Conservation (phyloP, 2,888 invertebrate genomes). For the Dicranocentrus wangi region DNA sequence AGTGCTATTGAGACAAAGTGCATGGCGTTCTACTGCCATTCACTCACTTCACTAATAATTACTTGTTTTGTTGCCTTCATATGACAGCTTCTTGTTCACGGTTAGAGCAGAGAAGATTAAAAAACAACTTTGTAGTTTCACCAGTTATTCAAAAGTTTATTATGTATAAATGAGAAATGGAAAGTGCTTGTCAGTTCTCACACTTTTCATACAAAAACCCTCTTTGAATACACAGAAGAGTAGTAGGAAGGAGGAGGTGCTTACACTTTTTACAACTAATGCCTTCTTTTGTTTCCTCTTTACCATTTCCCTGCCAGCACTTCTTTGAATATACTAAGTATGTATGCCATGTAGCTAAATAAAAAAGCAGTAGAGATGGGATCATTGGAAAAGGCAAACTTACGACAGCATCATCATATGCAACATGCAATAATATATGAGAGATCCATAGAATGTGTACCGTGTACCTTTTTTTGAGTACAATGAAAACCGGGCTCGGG, state of each 20-base stretch:
- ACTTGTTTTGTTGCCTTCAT: conserved; percentile 59
- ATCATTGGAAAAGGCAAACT: conserved; percentile 32
- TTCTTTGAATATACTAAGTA: no score
- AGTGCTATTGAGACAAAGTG: conserved; percentile 57
- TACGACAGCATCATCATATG: no score
- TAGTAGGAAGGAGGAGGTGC: conserved; percentile 13
- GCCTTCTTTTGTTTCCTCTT: conserved; percentile 23
- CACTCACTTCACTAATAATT: conserved; percentile 64
- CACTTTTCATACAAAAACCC: conserved; percentile 49
- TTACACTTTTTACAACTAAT: conserved; percentile 34
- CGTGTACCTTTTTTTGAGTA: no score
- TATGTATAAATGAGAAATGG: conserved; percentile 54
- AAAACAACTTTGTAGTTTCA: conserved; percentile 52
- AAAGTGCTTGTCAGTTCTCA: conserved; percentile 53
- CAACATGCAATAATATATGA: no score
- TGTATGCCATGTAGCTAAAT: background rate
- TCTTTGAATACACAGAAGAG: conserved; percentile 21
- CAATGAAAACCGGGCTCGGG: background rate
- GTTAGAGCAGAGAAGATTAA: conserved; percentile 61
- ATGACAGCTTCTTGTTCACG: conserved; percentile 61
- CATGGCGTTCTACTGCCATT: conserved; percentile 43
- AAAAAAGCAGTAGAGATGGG: conserved; percentile 19
- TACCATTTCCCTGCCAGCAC: conserved; percentile 5
- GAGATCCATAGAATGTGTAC: no score
- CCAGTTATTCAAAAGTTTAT: conserved; percentile 44